phyloP scores from a whole-genome alignment of 2,888 invertebrate species.

The Troides helena region DNA sequence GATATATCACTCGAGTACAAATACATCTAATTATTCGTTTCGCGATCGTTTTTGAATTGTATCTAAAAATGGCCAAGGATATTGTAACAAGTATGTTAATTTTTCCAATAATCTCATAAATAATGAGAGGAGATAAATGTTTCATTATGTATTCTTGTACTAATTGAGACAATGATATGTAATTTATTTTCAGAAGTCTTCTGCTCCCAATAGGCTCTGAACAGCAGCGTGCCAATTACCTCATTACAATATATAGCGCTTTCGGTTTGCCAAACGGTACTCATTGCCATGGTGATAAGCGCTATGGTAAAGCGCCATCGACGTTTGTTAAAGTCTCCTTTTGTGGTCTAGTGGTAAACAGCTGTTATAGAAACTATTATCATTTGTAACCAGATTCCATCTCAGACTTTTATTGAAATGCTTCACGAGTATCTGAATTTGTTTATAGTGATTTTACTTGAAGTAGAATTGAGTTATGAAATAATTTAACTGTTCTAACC shows the following conservation, averaged over 20 bases:
- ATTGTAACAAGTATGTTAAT: too few relatives aligned
- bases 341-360: conserved; percentile 57
- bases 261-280: conserved; percentile 55
- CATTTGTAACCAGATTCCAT: not conserved
- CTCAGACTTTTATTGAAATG: too few relatives aligned
- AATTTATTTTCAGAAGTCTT: conserved; percentile 79
- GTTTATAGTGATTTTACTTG: too few relatives aligned
- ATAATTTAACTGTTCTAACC: not conserved
- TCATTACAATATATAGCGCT: conserved; percentile 79
- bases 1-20: too few relatives aligned
- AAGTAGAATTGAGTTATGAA: not conserved
- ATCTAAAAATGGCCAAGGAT: too few relatives aligned
- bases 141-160: too few relatives aligned
- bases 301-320: conserved; percentile 52
- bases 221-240: conserved; percentile 75
- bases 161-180: not conserved
- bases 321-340: conserved; percentile 60
- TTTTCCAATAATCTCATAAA: too few relatives aligned
- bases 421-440: too few relatives aligned
- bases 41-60: too few relatives aligned
- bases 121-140: too few relatives aligned
- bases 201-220: conserved; percentile 81
- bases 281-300: conserved; percentile 42
- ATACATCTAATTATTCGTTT: too few relatives aligned
- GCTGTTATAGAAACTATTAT: not conserved